Evolutionary conservation across 1,140 invertebrate species (phyloP), one percentile per base, ranked within the genome.

Genomic region (Brachionus asplanchnoidis): DNA sequence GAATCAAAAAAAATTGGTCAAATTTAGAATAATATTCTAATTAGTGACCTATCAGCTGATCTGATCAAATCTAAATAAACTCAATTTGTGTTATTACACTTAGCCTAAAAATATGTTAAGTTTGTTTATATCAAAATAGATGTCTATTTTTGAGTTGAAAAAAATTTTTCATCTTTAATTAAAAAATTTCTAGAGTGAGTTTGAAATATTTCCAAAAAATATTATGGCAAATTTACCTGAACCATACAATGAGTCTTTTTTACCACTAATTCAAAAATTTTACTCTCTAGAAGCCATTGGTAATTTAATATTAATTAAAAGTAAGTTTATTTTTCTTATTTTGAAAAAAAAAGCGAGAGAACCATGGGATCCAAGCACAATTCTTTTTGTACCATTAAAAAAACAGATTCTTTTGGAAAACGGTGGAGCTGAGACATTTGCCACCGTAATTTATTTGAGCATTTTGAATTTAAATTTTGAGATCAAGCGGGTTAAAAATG

Each of bases 401-500:
- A 28, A 68, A 0, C 79, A 65, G 26, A 28, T 44, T 26, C 7
- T 65, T 5, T n/a, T 82, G 12, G 53, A 60, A 44, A 65, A 60
- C n/a, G 79, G 79, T 42, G 79, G 79, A 26, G 79, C 79, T 44
- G 79, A 82, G 20, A 28, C 79, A 17, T 40, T 82, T 12, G 79
- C 79, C n/a, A 23, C 79, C n/a, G 12, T 32, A 6, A 68, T 82
- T 46, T 82, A 82, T 82, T 82, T 82, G 7, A 60, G 79, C 20
- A 14, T 46, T n/a, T 65, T 82, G n/a, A 82, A 82, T 36, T 20
- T 82, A 65, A 60, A 42, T 40, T 65, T 46, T 82, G 53, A 60
- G 7, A 42, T 82, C n/a, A 60, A 44, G 20, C 28, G 20, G 12
- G 65, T 44, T 7, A 68, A 60, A 68, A 82, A 82, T 68, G 79